These are phyloP conservation scores for Saguinus midas DNA, from an alignment of 2,113 vertebrate species.

Conservation along the genomic window DNA sequence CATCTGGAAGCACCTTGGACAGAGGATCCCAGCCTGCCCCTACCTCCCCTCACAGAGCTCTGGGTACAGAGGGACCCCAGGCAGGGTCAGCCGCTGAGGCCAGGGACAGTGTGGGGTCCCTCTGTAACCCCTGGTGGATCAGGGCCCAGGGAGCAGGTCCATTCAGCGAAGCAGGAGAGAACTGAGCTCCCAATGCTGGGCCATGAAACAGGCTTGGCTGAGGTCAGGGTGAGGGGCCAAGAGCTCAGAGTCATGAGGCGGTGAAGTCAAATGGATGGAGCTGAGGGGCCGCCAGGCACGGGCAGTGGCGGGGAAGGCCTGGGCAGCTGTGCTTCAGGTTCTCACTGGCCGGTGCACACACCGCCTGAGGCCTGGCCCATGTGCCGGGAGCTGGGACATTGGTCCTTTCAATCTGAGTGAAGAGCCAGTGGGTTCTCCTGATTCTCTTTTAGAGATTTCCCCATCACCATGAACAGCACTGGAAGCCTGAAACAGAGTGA, in stretches of 20 bases:
- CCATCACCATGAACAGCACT: not conserved
- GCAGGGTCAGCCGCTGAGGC: too few species aligned
- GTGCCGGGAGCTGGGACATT: fast-evolving
- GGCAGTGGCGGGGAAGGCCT: not conserved
- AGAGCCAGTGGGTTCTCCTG: not conserved
- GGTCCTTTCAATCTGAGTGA: fast-evolving
- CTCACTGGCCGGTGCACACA: fast-evolving
- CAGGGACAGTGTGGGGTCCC: too few species aligned
- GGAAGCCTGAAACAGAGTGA: fast-evolving
- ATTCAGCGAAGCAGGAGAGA: not conserved
- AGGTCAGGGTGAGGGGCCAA: not conserved
- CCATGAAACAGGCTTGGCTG: not conserved
- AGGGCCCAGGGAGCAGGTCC: not conserved
- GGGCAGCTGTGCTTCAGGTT: fast-evolving
- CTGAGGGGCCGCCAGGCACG: fast-evolving
- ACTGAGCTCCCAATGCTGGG: too few species aligned
- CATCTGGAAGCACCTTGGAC: too few species aligned
- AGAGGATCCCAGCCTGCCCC: not conserved
- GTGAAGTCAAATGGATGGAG: not conserved
- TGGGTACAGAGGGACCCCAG: not conserved
- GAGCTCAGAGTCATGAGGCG: not conserved
- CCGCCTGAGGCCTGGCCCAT: not conserved
- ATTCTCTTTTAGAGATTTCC: not conserved
- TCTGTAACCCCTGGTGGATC: not conserved
- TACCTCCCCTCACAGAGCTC: not conserved